Conservation (phyloP, 2,797 vertebrate species). For the Mycteria americana region DNA sequence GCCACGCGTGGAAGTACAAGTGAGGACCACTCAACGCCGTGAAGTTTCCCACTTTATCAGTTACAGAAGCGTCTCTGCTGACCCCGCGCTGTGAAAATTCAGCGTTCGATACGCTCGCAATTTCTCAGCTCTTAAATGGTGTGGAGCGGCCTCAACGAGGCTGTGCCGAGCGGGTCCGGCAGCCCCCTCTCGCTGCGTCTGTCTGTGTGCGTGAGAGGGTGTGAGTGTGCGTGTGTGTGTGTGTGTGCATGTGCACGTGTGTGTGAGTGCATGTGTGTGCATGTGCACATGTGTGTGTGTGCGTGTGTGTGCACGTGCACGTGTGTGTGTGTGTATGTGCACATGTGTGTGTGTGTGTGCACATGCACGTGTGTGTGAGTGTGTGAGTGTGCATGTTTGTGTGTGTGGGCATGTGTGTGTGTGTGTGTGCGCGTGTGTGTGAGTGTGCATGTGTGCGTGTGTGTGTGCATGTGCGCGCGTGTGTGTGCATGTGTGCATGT, state of each 20-base stretch:
- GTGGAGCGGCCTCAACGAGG: background rate
- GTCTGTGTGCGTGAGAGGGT: no score
- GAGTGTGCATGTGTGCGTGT: no score
- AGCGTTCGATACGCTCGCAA: fast-evolving
- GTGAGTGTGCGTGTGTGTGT: fast-evolving
- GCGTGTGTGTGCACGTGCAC: no score
- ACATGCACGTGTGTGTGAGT: no score
- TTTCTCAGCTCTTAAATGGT: conserved; percentile 3
- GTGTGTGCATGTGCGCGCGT: no score
- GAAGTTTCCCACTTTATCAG: conserved; percentile 37
- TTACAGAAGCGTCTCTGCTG: background rate
- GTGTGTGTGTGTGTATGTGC: no score
- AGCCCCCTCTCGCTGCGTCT: fast-evolving
- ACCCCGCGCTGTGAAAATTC: background rate
- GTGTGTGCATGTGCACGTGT: fast-evolving
- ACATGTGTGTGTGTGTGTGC: no score
- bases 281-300: no score
- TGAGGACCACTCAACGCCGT: background rate
- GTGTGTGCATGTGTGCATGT: no score
- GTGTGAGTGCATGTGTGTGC: fast-evolving
- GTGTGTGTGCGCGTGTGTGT: fast-evolving
- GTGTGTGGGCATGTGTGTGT: fast-evolving
- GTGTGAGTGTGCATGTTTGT: fast-evolving
- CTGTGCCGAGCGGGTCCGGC: fast-evolving
- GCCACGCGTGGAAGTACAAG: conserved; percentile 11